A percentile compares a stretch with the other conserved stretches of the same genome.
Conservation (phyloP, 2,797 vertebrate genomes). For the Gymnodraco acuticeps region DNA sequence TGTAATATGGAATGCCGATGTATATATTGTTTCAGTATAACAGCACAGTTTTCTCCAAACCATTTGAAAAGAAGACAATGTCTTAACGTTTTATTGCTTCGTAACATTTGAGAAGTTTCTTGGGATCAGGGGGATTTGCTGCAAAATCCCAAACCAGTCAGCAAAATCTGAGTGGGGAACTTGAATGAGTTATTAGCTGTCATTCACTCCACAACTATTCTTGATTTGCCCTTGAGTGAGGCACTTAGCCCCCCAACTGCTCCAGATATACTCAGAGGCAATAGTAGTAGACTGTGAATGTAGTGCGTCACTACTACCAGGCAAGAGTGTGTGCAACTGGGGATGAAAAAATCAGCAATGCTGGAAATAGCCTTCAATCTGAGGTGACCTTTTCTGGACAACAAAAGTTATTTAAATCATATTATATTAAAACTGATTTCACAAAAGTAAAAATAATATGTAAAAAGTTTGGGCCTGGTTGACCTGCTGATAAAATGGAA, state of each 20-base stretch:
- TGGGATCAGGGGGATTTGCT: slow-evolving; percentile 5
- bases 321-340: not conserved
- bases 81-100: slow-evolving; percentile 5
- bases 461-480: slow-evolving; percentile 1
- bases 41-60: not conserved
- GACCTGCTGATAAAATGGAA: not conserved
- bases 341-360: slow-evolving; percentile 11
- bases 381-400: slow-evolving; percentile 31
- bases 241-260: slow-evolving; percentile 28
- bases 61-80: slow-evolving; percentile 7
- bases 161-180: slow-evolving; percentile 9
- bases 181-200: slow-evolving; percentile 41
- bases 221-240: slow-evolving; percentile 46
- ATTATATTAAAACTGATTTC: not conserved
- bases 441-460: not conserved
- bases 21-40: not conserved
- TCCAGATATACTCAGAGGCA: slow-evolving; percentile 31
- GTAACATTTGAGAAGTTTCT: slow-evolving; percentile 10
- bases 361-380: slow-evolving; percentile 39
- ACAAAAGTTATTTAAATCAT: not conserved
- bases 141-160: slow-evolving; percentile 31
- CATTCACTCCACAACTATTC: slow-evolving; percentile 28
- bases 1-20: slow-evolving; percentile 1
- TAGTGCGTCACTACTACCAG: slow-evolving; percentile 13
- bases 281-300: slow-evolving; percentile 30